Percentiles rank a stretch among this genome's conserved stretches.
Evolutionary conservation across 2,113 vertebrate species (phyloP).

Genomic region (Mormyrus iriodes): DNA sequence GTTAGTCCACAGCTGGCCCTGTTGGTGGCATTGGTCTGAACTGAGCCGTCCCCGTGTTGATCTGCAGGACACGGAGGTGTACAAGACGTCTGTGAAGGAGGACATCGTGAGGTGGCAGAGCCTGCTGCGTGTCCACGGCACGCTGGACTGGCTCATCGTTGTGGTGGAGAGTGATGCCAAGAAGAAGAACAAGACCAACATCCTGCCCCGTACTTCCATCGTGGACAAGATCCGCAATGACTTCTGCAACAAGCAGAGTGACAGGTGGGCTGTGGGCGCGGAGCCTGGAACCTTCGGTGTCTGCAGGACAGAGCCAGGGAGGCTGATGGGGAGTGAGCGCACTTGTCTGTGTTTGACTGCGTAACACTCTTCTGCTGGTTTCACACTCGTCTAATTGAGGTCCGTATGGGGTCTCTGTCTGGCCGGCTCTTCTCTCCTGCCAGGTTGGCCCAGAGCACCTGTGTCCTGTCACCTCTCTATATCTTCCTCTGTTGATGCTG

Average conservation of each 20-base stretch:
- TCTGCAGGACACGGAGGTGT: slow-evolving; percentile 83
- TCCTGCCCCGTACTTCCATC: slow-evolving; percentile 90
- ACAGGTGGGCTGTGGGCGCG: slow-evolving; percentile 65
- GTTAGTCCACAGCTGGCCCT: background rate
- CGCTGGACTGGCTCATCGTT: slow-evolving; percentile 90
- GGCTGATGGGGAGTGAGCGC: background rate
- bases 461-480: background rate
- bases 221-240: slow-evolving; percentile 97
- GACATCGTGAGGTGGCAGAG: slow-evolving; percentile 96
- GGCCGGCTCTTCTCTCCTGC: background rate
- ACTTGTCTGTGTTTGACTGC: background rate
- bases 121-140: slow-evolving; percentile 71
- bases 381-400: background rate
- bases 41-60: background rate
- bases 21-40: background rate
- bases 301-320: background rate
- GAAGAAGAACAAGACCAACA: slow-evolving; percentile 98
- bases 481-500: background rate
- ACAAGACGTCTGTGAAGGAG: slow-evolving; percentile 88
- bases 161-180: slow-evolving; percentile 90
- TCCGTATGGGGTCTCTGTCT: background rate
- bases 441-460: background rate
- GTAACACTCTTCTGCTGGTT: background rate
- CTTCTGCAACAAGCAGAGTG: slow-evolving; percentile 98
- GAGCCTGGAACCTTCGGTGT: background rate